Conservation (phyloP, 2,888 invertebrate genomes). For the Hydrotaea cyrtoneurina region DNA sequence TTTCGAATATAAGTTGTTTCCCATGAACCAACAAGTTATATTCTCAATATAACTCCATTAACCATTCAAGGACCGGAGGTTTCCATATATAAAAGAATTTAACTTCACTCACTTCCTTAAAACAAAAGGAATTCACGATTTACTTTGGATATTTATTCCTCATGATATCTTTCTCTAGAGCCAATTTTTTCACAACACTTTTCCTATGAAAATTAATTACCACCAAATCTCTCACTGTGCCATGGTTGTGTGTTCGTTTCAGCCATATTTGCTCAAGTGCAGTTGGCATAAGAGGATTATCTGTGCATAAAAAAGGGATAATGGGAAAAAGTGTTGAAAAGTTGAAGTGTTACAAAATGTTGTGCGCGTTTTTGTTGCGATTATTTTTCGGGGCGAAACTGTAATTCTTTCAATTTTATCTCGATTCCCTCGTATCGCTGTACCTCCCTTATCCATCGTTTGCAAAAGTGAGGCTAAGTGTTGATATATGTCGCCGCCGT, state of each 20-base stretch:
- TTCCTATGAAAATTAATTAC: no score
- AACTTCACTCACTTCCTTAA: no score
- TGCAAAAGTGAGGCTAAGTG: conserved; percentile 12
- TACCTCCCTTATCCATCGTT: neutral
- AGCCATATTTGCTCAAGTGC: conserved; percentile 65
- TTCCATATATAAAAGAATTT: no score
- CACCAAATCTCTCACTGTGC: neutral
- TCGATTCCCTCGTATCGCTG: no score
- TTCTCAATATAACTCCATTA: no score
- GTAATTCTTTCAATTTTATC: conserved; percentile 9
- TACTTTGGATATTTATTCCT: no score
- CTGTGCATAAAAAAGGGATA: conserved; percentile 58
- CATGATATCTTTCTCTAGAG: no score
- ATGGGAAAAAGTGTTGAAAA: conserved; percentile 63
- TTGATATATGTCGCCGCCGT: conserved; percentile 26
- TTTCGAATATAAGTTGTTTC: no score
- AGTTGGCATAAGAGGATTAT: conserved; percentile 67
- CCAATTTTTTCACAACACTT: no score
- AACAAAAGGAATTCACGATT: no score
- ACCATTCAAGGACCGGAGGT: no score
- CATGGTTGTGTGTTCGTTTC: conserved; percentile 34
- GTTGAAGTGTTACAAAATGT: conserved; percentile 62
- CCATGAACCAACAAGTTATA: no score
- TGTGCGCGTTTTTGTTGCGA: conserved; percentile 36
- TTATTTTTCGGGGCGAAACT: conserved; percentile 15